phyloP scores from a whole-genome alignment of 2,797 vertebrate species.

The Melanotaenia pygmaea region DNA sequence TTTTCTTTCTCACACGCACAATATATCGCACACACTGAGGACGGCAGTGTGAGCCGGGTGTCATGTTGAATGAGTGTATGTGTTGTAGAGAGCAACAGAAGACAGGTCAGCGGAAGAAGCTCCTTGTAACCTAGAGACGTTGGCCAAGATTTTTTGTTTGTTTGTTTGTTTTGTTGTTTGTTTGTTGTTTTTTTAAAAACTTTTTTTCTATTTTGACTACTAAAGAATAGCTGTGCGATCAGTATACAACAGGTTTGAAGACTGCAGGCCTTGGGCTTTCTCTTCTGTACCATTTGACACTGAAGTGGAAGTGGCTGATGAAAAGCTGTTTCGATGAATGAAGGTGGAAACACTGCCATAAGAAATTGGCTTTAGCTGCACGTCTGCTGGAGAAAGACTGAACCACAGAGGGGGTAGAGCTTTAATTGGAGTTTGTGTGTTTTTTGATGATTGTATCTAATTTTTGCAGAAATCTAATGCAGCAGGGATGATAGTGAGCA shows the following conservation, averaged over 20 bases:
- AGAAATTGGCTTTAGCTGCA: constrained; percentile 30
- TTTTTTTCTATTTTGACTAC: not conserved
- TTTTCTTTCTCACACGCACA: constrained; percentile 40
- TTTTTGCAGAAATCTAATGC: constrained; percentile 26
- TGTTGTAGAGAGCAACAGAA: constrained; percentile 60
- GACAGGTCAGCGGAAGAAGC: constrained; percentile 59
- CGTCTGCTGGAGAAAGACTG: constrained; percentile 22
- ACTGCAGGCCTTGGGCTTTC: constrained; percentile 39
- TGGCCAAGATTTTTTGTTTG: constrained; percentile 26
- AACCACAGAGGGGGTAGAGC: constrained; percentile 16
- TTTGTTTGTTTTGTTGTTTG: not conserved
- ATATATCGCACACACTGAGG: constrained; percentile 56
- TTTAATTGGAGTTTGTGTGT: constrained; percentile 30
- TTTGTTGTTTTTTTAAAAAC: not conserved
- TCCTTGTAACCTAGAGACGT: constrained; percentile 46
- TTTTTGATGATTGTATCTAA: constrained; percentile 27
- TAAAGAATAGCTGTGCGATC: constrained; percentile 33
- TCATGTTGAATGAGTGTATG: constrained; percentile 64
- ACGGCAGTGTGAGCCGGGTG: constrained; percentile 56
- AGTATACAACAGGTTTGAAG: constrained; percentile 38
- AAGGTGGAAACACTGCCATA: constrained; percentile 17
- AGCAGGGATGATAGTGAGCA: constrained; percentile 25
- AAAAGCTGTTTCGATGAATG: constrained; percentile 40
- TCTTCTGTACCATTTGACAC: constrained; percentile 38
- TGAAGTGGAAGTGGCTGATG: constrained; percentile 64